Evolutionary conservation across 2,113 vertebrate genomes (phyloP).

Genomic region (Excalfactoria chinensis): DNA sequence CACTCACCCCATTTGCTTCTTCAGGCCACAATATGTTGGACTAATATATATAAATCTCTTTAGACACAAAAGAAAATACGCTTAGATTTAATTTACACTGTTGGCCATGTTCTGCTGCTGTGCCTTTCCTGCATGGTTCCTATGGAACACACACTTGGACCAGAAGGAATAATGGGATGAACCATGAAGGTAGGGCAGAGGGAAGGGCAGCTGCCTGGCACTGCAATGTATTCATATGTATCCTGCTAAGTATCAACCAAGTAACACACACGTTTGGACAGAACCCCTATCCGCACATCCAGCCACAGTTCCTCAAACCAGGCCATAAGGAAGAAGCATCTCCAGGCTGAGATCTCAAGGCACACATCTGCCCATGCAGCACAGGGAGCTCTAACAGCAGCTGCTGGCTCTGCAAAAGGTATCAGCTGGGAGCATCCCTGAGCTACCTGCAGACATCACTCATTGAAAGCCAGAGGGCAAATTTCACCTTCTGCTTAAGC

Average conservation of each 20-base stretch:
- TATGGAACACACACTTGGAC: neutral
- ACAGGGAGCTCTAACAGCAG: no score
- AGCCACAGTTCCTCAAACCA: neutral
- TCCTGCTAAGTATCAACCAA: neutral
- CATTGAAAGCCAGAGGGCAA: neutral
- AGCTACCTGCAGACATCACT: neutral
- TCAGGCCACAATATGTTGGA: neutral
- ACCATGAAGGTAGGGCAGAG: fast-evolving
- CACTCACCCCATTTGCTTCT: neutral
- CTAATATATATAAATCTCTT: neutral
- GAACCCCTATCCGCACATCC: neutral
- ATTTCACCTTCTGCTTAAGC: neutral
- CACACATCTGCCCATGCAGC: neutral
- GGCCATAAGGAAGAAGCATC: neutral
- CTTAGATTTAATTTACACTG: neutral
- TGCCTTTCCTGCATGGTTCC: neutral
- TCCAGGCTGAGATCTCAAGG: neutral
- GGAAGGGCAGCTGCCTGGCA: neutral
- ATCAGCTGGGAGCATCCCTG: neutral
- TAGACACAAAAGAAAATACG: no score
- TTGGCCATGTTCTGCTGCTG: neutral
- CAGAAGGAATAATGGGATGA: neutral
- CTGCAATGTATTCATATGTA: neutral
- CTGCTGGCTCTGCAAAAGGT: neutral
- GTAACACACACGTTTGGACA: neutral